Conservation (phyloP, 64 coral and sea anemone species). For the Montipora foliosa region DNA sequence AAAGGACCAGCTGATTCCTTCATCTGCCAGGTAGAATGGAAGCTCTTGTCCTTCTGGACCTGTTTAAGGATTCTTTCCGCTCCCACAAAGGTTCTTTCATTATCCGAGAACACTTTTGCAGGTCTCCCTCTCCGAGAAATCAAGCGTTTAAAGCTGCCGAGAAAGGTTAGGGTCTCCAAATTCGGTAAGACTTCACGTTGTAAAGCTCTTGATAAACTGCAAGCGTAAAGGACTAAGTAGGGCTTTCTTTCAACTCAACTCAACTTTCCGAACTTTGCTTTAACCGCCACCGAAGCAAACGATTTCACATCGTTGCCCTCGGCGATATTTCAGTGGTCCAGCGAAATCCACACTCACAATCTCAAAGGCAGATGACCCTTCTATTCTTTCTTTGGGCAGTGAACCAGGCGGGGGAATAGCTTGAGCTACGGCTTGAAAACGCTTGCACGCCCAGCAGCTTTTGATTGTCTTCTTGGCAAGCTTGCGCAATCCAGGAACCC, state of each 20-base stretch:
- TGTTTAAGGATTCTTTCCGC: conserved; percentile 53
- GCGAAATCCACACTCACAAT: conserved; percentile 65
- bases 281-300: no score
- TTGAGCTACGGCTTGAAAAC: conserved; percentile 59
- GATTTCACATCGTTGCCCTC: no score
- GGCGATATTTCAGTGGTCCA: conserved; percentile 63
- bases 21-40: background rate
- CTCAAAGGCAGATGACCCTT: background rate
- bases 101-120: conserved; percentile 50
- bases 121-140: conserved; percentile 47
- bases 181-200: conserved; percentile 42
- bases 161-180: background rate
- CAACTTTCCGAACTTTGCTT: background rate
- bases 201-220: conserved; percentile 41
- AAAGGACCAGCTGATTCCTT: conserved; percentile 57
- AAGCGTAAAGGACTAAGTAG: conserved; percentile 49
- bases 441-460: conserved; percentile 57
- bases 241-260: conserved; percentile 2
- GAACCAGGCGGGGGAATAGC: conserved; percentile 8
- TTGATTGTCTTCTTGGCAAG: conserved; percentile 35
- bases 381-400: conserved; percentile 34
- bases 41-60: background rate
- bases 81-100: conserved; percentile 56
- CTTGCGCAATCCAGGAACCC: conserved; percentile 38
- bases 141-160: conserved; percentile 44